These are phyloP conservation scores for Akabosia matsudoensis DNA, from an alignment of 1,140 invertebrate species.

Conservation along the genomic window DNA sequence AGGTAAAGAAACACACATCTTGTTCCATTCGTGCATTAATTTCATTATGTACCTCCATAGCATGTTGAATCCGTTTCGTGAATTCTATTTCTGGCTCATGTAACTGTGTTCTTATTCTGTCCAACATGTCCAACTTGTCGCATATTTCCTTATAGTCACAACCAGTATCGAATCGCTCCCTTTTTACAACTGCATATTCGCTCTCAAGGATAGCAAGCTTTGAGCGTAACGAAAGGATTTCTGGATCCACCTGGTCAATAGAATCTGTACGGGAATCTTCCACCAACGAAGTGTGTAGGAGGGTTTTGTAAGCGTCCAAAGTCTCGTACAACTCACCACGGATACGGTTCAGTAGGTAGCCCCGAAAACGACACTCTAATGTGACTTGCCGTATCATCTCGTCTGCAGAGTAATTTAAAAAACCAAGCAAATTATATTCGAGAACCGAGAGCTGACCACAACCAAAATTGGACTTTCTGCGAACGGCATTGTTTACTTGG, in stretches of 20 bases:
- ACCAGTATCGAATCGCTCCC: not conserved
- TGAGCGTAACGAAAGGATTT: not conserved
- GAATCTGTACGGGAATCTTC: not conserved
- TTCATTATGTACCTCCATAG: not conserved
- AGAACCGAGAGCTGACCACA: no score
- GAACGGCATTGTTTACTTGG: not conserved
- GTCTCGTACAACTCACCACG: conserved; percentile 8
- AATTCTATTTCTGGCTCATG: conserved; percentile 19
- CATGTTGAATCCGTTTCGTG: not conserved
- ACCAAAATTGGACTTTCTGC: no score
- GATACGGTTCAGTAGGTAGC: not conserved
- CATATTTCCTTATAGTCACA: conserved; percentile 12
- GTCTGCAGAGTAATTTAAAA: no score
- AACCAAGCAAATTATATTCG: no score
- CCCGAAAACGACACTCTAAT: not conserved
- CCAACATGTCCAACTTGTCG: conserved; percentile 13
- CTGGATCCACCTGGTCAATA: not conserved
- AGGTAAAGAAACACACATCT: not conserved
- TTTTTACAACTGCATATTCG: not conserved
- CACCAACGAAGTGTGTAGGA: not conserved
- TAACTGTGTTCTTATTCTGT: conserved; percentile 8
- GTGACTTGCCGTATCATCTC: conserved; percentile 8
- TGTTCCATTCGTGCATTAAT: not conserved
- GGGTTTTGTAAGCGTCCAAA: not conserved
- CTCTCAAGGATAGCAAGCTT: not conserved